Base-by-base conservation (phyloP, 2,888 invertebrate species). In the Eremobia ochroleuca region DNA sequence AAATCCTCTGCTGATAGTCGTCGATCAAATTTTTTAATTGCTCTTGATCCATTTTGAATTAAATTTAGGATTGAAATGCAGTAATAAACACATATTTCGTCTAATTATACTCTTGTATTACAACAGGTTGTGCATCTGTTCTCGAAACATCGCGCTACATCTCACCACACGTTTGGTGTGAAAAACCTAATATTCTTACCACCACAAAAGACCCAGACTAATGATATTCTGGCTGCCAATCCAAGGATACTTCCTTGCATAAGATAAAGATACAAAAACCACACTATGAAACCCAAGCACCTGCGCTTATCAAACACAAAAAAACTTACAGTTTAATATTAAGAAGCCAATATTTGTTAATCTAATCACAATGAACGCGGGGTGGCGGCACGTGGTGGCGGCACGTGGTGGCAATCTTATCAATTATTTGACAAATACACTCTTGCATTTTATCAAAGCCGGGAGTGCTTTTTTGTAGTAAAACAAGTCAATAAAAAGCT, bases 261-360 rank as follows among this genome's bases (percentile, higher is more conserved):
- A 73, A 79, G 80, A 85, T 86, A 81, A 86, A 77, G 66, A 55
- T 67, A 82, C 73, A 85, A 86, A 81, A 83, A 80, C 43, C 64
- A 70, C 61, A 65, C 55, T 81, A 74, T 82, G 79, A 64, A 67
- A 34, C 70, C 18, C 40, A 58, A 55, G 67, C 92, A 92, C 92
- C 92, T 92, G 92, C 88, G 75, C n/a, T 76, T 81, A 88, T 84
- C 86, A 89, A 84, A 87, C 83, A 80, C 31, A 21, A 76, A 83
- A 86, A 86, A 81, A 85, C 76, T 77, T 76, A 43, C 66, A 78
- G 81, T 87, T 74, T 86, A 87, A 85, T 88, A 89, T 86, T 87
- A 68, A 81, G 80, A 82, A 86, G 86, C 86, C 87, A 94, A 95
- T 95, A 93, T 95, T 95, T 93, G 94, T 93, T 91, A 91, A 91